Evolutionary conservation across 1,140 invertebrate genomes (phyloP), one percentile per base, ranked within the genome.

Genomic region (Trachymyrmex cornetzi): DNA sequence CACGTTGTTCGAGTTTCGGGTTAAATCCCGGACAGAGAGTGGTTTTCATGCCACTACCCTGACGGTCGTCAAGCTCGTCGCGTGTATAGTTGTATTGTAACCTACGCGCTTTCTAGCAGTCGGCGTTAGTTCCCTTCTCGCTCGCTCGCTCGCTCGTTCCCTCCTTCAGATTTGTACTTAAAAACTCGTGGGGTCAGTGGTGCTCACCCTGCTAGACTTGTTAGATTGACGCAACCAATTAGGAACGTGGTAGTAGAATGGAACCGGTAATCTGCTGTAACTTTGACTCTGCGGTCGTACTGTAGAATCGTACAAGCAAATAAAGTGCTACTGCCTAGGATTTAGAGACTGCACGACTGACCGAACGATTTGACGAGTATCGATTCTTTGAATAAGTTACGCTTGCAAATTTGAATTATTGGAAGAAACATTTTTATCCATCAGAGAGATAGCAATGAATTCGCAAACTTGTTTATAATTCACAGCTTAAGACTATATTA

Each of bases 1-100:
- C 55, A 69, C 57, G 69, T 61, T 74, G 80, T 84, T 75, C 80
- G 80, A 84, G 69, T 75, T 84, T 84, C 69, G 6, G 69, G 53
- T 38, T 63, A 38, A 84, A 84, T 75, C 69, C 59, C 38, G 80
- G 55, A 72, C 24, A 27, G 14, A 27, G 14, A 63, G 80, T 61
- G 67, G 80, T 74, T 84, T 84, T 84, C 38, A 59, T 24, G 66
- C 22, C 38, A 24, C 53, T 27, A 38, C 38, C 53, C 53, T 14
- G 63, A 34, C 59, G 16, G 30, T 71, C 81, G 82, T 30, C n/a
- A 11, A 19, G 63, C 24, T 80, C 61, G 48, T 57, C 53, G 11
- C 24, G 44, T 44, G 38, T 66, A 53, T 66, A 64, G 74, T 66
- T 55, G n/a, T 22, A 85, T 85, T 77, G 85, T 77, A 64, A 30